These are phyloP conservation scores for Calephelis virginiensis DNA, from an alignment of 1,140 invertebrate species.

Conservation along the genomic window DNA sequence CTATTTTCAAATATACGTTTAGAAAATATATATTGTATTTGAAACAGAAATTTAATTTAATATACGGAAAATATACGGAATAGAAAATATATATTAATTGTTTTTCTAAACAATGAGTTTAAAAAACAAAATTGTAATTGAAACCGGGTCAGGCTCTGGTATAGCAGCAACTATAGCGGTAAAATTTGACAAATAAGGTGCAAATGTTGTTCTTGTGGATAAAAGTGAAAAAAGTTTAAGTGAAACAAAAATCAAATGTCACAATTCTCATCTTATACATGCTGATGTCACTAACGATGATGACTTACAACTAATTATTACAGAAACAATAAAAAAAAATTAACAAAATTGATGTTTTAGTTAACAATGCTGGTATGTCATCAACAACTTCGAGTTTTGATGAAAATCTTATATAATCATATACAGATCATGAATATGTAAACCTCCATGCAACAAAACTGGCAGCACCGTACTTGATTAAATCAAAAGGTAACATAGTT, in stretches of 20 bases:
- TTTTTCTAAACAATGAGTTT: too few species aligned
- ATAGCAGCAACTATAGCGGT: neutral
- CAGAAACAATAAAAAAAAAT: constrained; percentile 29
- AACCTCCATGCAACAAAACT: constrained; percentile 38
- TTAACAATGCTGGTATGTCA: constrained; percentile 32
- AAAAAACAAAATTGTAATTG: too few species aligned
- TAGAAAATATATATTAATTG: too few species aligned
- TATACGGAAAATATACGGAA: too few species aligned
- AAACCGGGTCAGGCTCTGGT: neutral
- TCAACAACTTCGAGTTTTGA: neutral
- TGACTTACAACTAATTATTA: neutral
- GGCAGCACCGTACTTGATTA: constrained; percentile 24
- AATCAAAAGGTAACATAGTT: constrained; percentile 35
- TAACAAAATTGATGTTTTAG: constrained; percentile 36
- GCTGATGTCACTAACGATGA: neutral
- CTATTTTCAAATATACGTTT: too few species aligned
- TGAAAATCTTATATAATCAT: neutral
- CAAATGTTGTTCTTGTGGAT: neutral
- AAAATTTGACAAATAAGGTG: neutral
- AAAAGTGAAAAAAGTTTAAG: neutral
- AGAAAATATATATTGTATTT: too few species aligned
- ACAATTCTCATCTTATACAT: neutral
- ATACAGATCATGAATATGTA: constrained; percentile 20
- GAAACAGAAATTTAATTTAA: too few species aligned
- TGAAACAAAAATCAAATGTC: neutral